These are phyloP conservation scores for Drosophila takahashii DNA, from an alignment of 1,140 invertebrate species.

Conservation along the genomic window DNA sequence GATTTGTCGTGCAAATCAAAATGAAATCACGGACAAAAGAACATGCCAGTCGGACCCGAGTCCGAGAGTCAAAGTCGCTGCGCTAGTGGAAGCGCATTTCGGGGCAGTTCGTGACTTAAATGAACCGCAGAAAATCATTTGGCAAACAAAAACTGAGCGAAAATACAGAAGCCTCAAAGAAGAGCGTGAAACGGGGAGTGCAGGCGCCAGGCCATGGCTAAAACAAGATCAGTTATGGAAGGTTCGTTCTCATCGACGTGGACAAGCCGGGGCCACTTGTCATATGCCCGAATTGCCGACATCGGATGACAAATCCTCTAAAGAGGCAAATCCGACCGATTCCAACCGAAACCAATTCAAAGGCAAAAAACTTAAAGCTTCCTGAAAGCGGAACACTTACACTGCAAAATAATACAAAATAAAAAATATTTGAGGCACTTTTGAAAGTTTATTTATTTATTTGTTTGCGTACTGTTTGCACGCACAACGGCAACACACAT, in stretches of 20 bases:
- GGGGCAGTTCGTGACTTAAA: conserved; percentile 79
- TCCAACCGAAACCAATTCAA: conserved; percentile 6
- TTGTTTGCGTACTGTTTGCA: no score
- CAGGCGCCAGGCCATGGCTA: conserved; percentile 60
- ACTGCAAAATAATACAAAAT: background rate
- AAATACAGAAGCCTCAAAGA: conserved; percentile 49
- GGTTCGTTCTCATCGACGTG: conserved; percentile 28
- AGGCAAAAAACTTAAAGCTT: background rate
- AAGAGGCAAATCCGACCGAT: conserved; percentile 24
- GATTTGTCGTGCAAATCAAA: conserved; percentile 79
- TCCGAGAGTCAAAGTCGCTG: conserved; percentile 48
- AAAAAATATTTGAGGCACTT: background rate
- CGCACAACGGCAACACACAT: no score
- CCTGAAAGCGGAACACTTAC: conserved; percentile 2
- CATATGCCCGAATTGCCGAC: conserved; percentile 44
- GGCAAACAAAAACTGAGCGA: conserved; percentile 34
- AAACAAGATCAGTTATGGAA: conserved; percentile 83
- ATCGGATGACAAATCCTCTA: conserved; percentile 45
- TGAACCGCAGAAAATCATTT: conserved; percentile 82
- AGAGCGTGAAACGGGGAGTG: conserved; percentile 24
- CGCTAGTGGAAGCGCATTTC: conserved; percentile 61
- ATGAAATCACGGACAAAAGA: conserved; percentile 81
- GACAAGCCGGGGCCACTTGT: conserved; percentile 49
- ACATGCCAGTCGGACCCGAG: conserved; percentile 61
- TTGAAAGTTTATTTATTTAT: no score